These are phyloP conservation scores for Oreocharis arfaki DNA, from an alignment of 2,113 vertebrate genomes.

Conservation along the genomic window DNA sequence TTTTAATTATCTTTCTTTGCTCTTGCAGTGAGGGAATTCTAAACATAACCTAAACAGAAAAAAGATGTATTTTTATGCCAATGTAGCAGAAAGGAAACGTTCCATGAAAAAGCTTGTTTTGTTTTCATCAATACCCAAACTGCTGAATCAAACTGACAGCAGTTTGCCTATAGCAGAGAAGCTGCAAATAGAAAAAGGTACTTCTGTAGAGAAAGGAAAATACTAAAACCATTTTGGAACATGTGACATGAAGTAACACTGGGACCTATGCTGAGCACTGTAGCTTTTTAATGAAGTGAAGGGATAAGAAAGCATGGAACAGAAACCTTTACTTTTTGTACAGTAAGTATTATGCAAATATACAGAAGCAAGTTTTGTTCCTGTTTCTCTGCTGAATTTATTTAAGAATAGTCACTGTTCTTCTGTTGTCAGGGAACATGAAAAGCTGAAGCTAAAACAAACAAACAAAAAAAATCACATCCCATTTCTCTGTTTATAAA, in stretches of 20 bases:
- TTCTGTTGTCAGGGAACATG: background rate
- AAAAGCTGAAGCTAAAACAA: background rate
- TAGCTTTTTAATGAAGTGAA: background rate
- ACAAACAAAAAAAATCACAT: background rate
- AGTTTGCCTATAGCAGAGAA: background rate
- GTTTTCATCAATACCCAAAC: background rate
- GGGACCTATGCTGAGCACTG: background rate
- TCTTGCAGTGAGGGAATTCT: background rate
- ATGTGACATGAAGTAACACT: background rate
- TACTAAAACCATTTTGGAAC: background rate
- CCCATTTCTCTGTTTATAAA: background rate
- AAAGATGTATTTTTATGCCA: background rate
- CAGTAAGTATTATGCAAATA: background rate
- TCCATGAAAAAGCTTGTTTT: constrained; percentile 1
- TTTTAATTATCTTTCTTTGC: constrained; percentile 13
- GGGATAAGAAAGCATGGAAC: background rate
- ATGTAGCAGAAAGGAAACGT: background rate
- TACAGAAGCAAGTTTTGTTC: background rate
- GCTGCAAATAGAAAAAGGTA: background rate
- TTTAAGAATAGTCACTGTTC: background rate
- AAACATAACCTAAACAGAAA: background rate
- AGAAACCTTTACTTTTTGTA: background rate
- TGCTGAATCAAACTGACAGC: constrained; percentile 18
- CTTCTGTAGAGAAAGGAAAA: background rate
- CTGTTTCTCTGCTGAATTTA: background rate